Evolutionary conservation across 37 sponge, comb jelly and placozoan genomes (phyloP).

Genomic region (Ianthella basta): DNA sequence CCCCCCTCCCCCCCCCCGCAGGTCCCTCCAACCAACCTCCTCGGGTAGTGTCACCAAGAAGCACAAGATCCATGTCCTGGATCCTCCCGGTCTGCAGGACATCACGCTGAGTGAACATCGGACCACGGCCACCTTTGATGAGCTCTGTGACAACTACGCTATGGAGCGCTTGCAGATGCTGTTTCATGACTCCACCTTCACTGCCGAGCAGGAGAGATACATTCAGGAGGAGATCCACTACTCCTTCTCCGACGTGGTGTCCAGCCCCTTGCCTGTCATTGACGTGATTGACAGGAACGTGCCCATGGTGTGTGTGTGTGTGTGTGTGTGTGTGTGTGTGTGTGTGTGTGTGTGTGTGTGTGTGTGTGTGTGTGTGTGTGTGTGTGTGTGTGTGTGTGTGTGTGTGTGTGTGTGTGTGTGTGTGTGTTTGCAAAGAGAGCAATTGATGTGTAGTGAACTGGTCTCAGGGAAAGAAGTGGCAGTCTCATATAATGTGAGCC

Average conservation of each 20-base stretch:
- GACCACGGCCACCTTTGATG: constrained; percentile 85
- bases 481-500: no score
- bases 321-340: background rate
- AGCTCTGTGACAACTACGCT: constrained; percentile 95
- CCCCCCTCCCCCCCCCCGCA: constrained; percentile 18
- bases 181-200: constrained; percentile 92
- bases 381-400: background rate
- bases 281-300: constrained; percentile 88
- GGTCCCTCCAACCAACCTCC: constrained; percentile 55
- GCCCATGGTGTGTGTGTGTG: constrained; percentile 54
- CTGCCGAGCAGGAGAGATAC: constrained; percentile 93
- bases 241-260: constrained; percentile 83
- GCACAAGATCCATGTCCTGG: constrained; percentile 84
- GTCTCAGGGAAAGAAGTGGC: no score
- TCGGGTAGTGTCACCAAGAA: constrained; percentile 31
- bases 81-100: constrained; percentile 97
- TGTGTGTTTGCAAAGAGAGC: background rate
- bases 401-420: background rate
- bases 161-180: constrained; percentile 96
- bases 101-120: constrained; percentile 55
- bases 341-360: background rate
- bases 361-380: background rate
- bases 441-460: no score
- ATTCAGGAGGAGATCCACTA: constrained; percentile 89
- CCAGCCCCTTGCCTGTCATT: constrained; percentile 83